Percentiles rank a stretch among this genome's conserved stretches.
These are phyloP conservation scores for Aporrectodea caliginosa DNA, from an alignment of 1,140 invertebrate species.

Conservation along the genomic window DNA sequence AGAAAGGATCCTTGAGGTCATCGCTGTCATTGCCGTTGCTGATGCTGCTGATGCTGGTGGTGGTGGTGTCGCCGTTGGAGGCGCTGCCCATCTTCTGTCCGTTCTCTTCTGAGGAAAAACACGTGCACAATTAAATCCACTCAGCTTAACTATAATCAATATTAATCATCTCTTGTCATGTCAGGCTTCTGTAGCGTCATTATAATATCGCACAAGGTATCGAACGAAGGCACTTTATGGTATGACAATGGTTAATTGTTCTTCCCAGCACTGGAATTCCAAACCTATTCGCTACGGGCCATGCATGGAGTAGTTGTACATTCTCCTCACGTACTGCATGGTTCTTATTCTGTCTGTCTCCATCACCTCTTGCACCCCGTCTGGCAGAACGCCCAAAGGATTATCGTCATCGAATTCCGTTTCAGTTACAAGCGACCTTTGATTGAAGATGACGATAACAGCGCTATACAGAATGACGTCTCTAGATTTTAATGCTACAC, in stretches of 20 bases:
- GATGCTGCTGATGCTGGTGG: background rate
- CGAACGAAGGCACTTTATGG: background rate
- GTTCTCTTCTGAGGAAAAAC: background rate
- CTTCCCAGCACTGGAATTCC: too few species aligned
- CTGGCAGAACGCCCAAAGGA: too few species aligned
- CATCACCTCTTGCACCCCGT: too few species aligned
- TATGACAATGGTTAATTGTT: background rate
- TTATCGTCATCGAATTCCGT: too few species aligned
- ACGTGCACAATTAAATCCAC: too few species aligned
- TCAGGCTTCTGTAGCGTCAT: background rate
- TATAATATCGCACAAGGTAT: background rate
- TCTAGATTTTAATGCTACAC: too few species aligned
- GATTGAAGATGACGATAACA: too few species aligned
- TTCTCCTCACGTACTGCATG: too few species aligned
- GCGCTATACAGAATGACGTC: too few species aligned
- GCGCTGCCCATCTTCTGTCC: background rate
- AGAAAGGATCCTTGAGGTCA: slow-evolving; percentile 65
- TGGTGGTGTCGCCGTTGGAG: background rate
- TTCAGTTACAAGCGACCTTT: too few species aligned
- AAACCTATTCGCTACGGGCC: too few species aligned
- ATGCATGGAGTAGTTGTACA: background rate
- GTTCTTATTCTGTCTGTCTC: too few species aligned
- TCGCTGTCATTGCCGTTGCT: slow-evolving; percentile 22
- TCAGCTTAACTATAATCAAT: background rate
- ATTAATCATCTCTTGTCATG: background rate